Evolutionary conservation across 2,113 vertebrate genomes (phyloP), one percentile per base, ranked within the genome.

Genomic region (Neotoma lepida): DNA sequence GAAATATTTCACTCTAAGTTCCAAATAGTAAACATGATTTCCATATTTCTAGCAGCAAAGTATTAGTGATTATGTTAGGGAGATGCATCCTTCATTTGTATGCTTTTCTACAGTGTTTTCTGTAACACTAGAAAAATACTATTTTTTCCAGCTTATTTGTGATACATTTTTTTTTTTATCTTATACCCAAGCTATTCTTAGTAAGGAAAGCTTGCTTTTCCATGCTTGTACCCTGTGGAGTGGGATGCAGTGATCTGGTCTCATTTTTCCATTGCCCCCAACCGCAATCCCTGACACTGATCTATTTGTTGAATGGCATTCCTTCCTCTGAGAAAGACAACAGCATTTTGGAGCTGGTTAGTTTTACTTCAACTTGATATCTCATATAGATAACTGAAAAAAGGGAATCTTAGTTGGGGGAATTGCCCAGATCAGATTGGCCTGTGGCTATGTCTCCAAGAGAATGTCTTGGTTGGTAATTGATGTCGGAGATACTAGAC

Each of bases 1-100:
- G 77, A 89, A 95, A 78, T 78, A 41, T 61, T 87, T 93, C 41
- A 56, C 35, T 90, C 56, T 88, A 85, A 68, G 2, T 90, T 92
- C 61, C 49, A 20, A 51, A 41, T 56, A 54, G 30, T 35, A 63
- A 88, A 88, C 56, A 44, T 7, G 49, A n/a, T 68, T 24, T 24
- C 35, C 4, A 1, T 89, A n/a, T 74, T 86, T 93, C 74, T 10
- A 1, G 82, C 63, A 39, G 88, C 44, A 81, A 76, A 80, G 58
- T 54, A 17, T 85, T 90, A 30, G 20, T 78, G 74, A 63, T 81
- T 88, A 61, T 88, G 58, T 51, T 56, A 18, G 9, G 49, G 74
- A 46, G 68, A 90, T 56, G 56, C 4, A 89, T 0, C 54, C 17
- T 49, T 26, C 44, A 86, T 86, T 94, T 93, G 7, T 51, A 4